Conservation (phyloP, 2,797 vertebrate species). For the Alcedo atthis region DNA sequence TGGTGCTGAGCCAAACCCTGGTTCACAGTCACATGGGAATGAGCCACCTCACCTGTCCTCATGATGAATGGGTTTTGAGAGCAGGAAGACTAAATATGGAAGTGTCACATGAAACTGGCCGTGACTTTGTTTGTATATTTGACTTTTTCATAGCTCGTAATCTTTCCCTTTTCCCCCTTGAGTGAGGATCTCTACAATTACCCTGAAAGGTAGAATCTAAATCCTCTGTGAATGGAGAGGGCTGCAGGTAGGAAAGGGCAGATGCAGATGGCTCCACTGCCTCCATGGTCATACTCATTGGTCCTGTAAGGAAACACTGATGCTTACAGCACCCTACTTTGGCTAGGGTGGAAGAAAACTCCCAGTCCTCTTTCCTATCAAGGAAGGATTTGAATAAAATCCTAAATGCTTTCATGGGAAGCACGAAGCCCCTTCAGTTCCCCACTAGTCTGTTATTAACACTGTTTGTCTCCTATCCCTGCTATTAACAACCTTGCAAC, state of each 20-base stretch:
- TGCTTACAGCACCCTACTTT: not conserved
- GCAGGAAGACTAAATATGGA: not conserved
- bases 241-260: not conserved
- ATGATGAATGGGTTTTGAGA: not conserved
- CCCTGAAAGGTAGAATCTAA: not conserved
- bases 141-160: not conserved
- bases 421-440: not conserved
- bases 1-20: not conserved
- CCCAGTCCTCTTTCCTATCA: not conserved
- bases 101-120: not conserved
- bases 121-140: not conserved
- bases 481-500: conserved; percentile 66
- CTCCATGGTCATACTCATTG: not conserved
- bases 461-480: conserved; percentile 61
- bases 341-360: conserved; percentile 11
- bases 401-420: conserved; percentile 48
- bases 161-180: not conserved
- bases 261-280: not conserved
- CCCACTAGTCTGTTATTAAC: conserved; percentile 57
- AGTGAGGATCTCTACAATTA: not conserved
- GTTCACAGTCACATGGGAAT: not conserved
- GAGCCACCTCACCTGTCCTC: not conserved
- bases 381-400: conserved; percentile 56
- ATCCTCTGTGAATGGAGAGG: not conserved
- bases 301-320: not conserved